Conservation (phyloP, 2,113 vertebrate species). For the Thamnaconus septentrionalis region DNA sequence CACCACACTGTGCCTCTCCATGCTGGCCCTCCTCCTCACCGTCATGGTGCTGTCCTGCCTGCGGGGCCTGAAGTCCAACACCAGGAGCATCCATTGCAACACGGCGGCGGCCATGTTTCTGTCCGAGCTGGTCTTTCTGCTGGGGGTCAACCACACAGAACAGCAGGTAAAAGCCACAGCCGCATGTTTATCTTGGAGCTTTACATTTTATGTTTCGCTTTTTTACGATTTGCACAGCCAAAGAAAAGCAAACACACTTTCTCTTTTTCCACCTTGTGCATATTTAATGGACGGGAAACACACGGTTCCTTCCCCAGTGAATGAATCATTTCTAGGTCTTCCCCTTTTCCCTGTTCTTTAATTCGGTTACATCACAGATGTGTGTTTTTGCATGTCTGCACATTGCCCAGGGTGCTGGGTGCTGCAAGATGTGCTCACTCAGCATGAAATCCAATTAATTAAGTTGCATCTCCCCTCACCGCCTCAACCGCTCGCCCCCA, state of each 20-base stretch:
- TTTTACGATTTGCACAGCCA: too few species aligned
- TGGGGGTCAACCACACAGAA: conserved; percentile 93
- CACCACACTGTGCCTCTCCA: conserved; percentile 84
- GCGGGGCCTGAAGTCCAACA: conserved; percentile 95
- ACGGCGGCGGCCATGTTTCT: conserved; percentile 88
- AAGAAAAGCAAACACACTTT: too few species aligned
- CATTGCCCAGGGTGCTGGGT: not conserved
- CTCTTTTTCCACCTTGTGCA: too few species aligned
- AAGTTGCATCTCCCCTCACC: conserved; percentile 18
- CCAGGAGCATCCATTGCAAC: conserved; percentile 92
- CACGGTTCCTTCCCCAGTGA: too few species aligned
- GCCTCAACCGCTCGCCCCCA: conserved; percentile 1
- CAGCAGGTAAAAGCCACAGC: conserved; percentile 84
- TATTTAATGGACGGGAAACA: too few species aligned
- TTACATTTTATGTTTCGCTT: too few species aligned
- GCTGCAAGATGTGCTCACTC: conserved; percentile 45
- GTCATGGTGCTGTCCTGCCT: conserved; percentile 89
- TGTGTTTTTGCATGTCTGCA: not conserved
- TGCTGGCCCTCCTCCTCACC: conserved; percentile 87
- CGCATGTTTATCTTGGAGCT: not conserved
- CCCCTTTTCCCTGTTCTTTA: not conserved
- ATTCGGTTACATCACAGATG: conserved; percentile 15
- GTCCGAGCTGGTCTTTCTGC: conserved; percentile 90
- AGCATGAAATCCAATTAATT: conserved; percentile 64
- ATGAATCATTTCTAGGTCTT: too few species aligned